Conservation (phyloP, 1,140 invertebrate genomes). For the Zophobas morio region DNA sequence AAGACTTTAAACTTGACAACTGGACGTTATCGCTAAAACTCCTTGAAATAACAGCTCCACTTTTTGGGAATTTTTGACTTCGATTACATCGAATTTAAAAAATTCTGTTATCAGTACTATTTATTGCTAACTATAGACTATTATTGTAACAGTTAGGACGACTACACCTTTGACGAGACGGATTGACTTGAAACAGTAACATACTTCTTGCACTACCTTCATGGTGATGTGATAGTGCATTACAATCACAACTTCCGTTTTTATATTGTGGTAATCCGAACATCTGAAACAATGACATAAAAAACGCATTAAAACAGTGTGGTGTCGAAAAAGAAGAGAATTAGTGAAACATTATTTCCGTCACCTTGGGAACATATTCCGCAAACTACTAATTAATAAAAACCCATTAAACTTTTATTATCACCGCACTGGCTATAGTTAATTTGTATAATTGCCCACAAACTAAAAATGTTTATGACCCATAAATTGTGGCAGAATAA, state of each 20-base stretch:
- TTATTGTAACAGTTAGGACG: constrained; percentile 49
- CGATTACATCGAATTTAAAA: constrained; percentile 13
- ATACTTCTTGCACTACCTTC: constrained; percentile 5
- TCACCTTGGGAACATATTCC: constrained; percentile 33
- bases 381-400: constrained; percentile 54
- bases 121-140: constrained; percentile 36
- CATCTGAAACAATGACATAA: constrained; percentile 38
- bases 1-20: constrained; percentile 24
- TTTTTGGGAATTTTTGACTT: constrained; percentile 3
- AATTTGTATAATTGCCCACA: constrained; percentile 57
- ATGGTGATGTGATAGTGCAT: background rate
- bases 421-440: constrained; percentile 52
- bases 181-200: constrained; percentile 44
- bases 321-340: constrained; percentile 3
- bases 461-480: constrained; percentile 56
- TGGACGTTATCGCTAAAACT: background rate
- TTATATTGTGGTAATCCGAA: background rate
- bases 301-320: constrained; percentile 16
- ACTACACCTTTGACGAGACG: constrained; percentile 48
- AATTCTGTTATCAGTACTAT: constrained; percentile 10
- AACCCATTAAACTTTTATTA: constrained; percentile 55
- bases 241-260: constrained; percentile 15
- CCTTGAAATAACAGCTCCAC: constrained; percentile 1
- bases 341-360: constrained; percentile 22
- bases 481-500: constrained; percentile 56